Evolutionary conservation across 1,140 invertebrate species (phyloP).

Genomic region (Trachymyrmex cornetzi): DNA sequence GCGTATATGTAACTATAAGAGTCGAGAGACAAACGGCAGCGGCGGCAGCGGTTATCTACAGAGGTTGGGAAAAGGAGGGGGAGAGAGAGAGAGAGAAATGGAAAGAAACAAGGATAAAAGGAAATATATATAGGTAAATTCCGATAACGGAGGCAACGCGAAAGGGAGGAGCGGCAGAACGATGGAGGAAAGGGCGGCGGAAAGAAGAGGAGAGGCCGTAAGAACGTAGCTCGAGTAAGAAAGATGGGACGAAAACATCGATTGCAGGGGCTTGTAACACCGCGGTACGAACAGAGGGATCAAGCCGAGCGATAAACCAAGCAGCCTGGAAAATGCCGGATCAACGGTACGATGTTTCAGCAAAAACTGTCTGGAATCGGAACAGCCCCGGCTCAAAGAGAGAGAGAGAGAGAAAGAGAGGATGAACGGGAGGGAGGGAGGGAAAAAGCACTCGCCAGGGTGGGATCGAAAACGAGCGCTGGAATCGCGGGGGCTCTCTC

Average conservation of each 20-base stretch:
- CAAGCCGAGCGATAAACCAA: slow-evolving; percentile 83
- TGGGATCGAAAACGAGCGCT: slow-evolving; percentile 25
- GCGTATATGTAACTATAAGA: slow-evolving; percentile 55
- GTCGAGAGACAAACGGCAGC: slow-evolving; percentile 79
- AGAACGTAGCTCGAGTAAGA: slow-evolving; percentile 72
- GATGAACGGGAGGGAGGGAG: background rate
- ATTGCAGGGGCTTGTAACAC: slow-evolving; percentile 84
- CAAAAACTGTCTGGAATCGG: slow-evolving; percentile 84
- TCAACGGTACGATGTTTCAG: slow-evolving; percentile 84
- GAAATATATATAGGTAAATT: slow-evolving; percentile 55
- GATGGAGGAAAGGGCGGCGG: background rate
- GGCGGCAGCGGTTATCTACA: slow-evolving; percentile 77
- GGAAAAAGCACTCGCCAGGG: slow-evolving; percentile 17
- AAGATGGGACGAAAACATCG: slow-evolving; percentile 84
- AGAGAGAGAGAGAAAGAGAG: slow-evolving; percentile 55
- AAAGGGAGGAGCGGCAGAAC: slow-evolving; percentile 20
- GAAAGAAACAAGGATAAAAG: slow-evolving; percentile 65
- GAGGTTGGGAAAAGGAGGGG: slow-evolving; percentile 12
- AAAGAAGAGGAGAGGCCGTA: slow-evolving; percentile 47
- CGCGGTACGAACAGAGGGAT: slow-evolving; percentile 84
- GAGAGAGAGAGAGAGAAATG: slow-evolving; percentile 44
- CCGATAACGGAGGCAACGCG: slow-evolving; percentile 37
- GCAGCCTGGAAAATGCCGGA: slow-evolving; percentile 84
- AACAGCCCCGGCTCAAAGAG: slow-evolving; percentile 72
- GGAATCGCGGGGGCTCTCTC: slow-evolving; percentile 15